A percentile compares a stretch with the other conserved stretches of the same genome.
Conservation (phyloP, 2,888 invertebrate genomes). For the Drepanosiphum platanoidis region DNA sequence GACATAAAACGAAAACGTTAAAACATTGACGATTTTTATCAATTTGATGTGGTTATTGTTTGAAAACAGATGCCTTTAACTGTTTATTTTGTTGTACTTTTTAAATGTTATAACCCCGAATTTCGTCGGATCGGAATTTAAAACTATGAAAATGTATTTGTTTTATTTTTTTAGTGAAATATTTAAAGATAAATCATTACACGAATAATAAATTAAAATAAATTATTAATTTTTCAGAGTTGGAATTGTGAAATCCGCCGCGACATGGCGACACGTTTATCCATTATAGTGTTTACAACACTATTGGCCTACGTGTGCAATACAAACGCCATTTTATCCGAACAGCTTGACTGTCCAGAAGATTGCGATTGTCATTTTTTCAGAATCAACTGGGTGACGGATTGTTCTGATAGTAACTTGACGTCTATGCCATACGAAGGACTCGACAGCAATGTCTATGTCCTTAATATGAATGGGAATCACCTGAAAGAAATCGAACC, state of each 20-base stretch:
- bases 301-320: slow-evolving; percentile 63
- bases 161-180: background rate
- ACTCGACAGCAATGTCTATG: slow-evolving; percentile 76
- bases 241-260: slow-evolving; percentile 16
- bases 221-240: slow-evolving; percentile 31
- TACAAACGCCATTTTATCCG: slow-evolving; percentile 74
- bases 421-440: slow-evolving; percentile 77
- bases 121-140: background rate
- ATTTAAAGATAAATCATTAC: background rate
- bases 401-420: slow-evolving; percentile 79
- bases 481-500: slow-evolving; percentile 72
- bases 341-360: slow-evolving; percentile 75
- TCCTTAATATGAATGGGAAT: slow-evolving; percentile 78
- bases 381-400: slow-evolving; percentile 80
- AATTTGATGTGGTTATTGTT: background rate
- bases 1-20: slow-evolving; percentile 36
- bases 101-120: too few species aligned
- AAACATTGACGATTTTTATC: background rate
- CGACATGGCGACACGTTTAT: slow-evolving; percentile 45
- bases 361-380: slow-evolving; percentile 82
- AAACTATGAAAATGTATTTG: background rate
- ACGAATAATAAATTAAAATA: background rate
- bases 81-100: background rate
- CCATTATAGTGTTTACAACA: slow-evolving; percentile 34
- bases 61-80: too few species aligned